These are phyloP conservation scores for Shargacucullia verbasci DNA, from an alignment of 2,888 invertebrate species.

Conservation along the genomic window DNA sequence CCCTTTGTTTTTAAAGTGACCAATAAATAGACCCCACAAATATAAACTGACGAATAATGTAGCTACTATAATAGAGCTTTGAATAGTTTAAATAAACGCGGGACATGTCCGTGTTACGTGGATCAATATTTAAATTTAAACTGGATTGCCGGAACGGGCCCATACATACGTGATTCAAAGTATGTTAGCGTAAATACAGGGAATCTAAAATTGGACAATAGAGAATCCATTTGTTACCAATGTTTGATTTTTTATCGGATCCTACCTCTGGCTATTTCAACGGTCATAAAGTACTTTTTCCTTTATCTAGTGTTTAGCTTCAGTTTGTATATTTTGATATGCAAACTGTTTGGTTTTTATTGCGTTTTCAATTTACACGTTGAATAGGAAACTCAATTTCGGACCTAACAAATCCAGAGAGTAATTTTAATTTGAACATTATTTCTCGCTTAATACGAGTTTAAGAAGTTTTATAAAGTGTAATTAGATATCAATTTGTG, in stretches of 20 bases:
- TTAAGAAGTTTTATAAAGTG: slow-evolving; percentile 47
- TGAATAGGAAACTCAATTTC: slow-evolving; percentile 9
- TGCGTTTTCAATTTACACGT: slow-evolving; percentile 21
- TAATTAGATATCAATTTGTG: slow-evolving; percentile 71
- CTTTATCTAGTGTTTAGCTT: slow-evolving; percentile 36
- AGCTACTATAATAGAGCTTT: slow-evolving; percentile 43
- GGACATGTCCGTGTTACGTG: slow-evolving; percentile 57
- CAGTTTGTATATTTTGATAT: slow-evolving; percentile 31
- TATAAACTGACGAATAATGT: slow-evolving; percentile 40
- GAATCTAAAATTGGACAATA: slow-evolving; percentile 48
- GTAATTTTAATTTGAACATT: not conserved
- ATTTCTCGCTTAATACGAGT: slow-evolving; percentile 32
- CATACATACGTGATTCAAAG: slow-evolving; percentile 46
- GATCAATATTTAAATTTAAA: slow-evolving; percentile 66
- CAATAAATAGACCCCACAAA: not conserved
- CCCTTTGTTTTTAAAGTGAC: not conserved
- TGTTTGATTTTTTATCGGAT: slow-evolving; percentile 42
- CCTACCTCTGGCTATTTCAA: slow-evolving; percentile 31
- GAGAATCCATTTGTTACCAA: slow-evolving; percentile 36
- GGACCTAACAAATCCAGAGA: not conserved
- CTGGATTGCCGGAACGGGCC: slow-evolving; percentile 57
- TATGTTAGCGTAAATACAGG: slow-evolving; percentile 44
- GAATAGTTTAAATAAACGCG: slow-evolving; percentile 56
- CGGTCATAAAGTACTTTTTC: slow-evolving; percentile 42
- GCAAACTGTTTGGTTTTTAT: slow-evolving; percentile 14